phyloP scores from a whole-genome alignment of 2,888 invertebrate species.

The Pristionchus exspectatus region DNA sequence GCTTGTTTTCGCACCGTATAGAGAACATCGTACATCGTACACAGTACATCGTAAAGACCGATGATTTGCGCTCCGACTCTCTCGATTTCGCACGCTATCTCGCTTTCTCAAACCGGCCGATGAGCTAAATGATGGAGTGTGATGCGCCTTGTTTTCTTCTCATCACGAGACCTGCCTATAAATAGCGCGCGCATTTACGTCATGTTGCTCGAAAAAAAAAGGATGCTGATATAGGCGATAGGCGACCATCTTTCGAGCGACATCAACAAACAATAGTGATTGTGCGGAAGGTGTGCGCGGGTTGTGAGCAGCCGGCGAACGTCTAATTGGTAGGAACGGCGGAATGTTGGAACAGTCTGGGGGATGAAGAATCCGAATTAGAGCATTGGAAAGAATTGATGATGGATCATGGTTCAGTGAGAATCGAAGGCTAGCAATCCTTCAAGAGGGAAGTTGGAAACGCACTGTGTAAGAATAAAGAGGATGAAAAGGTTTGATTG shows the following conservation, averaged over 20 bases:
- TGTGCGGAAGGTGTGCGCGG: too few relatives aligned
- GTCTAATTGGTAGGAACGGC: too few relatives aligned
- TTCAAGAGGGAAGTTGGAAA: too few relatives aligned
- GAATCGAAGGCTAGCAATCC: too few relatives aligned
- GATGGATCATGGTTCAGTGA: too few relatives aligned
- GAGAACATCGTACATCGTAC: background rate
- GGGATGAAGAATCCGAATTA: too few relatives aligned
- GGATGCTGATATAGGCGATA: conserved; percentile 2
- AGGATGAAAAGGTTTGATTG: too few relatives aligned
- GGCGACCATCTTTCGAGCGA: background rate
- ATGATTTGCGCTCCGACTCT: background rate
- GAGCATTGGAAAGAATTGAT: too few relatives aligned
- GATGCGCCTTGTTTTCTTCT: background rate
- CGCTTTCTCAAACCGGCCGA: background rate
- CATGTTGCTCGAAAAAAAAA: background rate
- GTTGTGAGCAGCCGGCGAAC: too few relatives aligned
- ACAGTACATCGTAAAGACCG: background rate
- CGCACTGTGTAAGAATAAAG: too few relatives aligned
- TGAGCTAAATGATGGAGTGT: background rate
- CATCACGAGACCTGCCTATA: background rate
- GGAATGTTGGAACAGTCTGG: too few relatives aligned
- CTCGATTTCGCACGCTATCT: background rate
- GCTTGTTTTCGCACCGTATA: background rate
- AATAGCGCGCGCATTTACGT: background rate
- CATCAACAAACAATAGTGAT: background rate